Conservation (phyloP, 2,888 invertebrate species). For the Netelia virgata region DNA sequence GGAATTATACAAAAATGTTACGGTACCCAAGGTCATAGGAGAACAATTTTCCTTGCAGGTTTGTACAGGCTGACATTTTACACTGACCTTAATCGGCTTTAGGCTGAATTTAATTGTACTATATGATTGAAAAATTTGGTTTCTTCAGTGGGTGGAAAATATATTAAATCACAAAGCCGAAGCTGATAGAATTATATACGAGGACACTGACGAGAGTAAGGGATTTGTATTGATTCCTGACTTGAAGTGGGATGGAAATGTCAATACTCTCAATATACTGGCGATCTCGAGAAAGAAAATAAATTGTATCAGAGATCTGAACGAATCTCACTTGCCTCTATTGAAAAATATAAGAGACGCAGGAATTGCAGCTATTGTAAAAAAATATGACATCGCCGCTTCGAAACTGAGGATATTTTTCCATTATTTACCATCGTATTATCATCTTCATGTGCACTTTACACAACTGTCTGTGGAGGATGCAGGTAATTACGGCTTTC, state of each 20-base stretch:
- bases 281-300: slow-evolving; percentile 92
- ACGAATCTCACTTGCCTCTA: slow-evolving; percentile 91
- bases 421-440: slow-evolving; percentile 99
- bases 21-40: slow-evolving; percentile 90
- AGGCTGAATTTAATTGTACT: slow-evolving; percentile 68
- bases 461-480: slow-evolving; percentile 92
- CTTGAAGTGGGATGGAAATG: slow-evolving; percentile 96
- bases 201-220: slow-evolving; percentile 90
- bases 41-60: slow-evolving; percentile 94
- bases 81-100: too few relatives aligned
- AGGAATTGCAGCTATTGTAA: slow-evolving; percentile 90
- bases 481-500: slow-evolving; percentile 86
- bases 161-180: slow-evolving; percentile 97
- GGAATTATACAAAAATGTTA: slow-evolving; percentile 91
- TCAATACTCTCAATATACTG: slow-evolving; percentile 93
- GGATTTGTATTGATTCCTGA: slow-evolving; percentile 97
- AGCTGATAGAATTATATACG: slow-evolving; percentile 93
- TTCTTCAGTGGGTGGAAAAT: slow-evolving; percentile 97
- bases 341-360: slow-evolving; percentile 92
- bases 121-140: slow-evolving; percentile 54
- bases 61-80: slow-evolving; percentile 59
- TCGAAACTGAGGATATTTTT: slow-evolving; percentile 93
- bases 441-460: slow-evolving; percentile 98
- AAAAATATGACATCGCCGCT: slow-evolving; percentile 90
- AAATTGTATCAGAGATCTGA: slow-evolving; percentile 94